Base-by-base conservation (phyloP, 1,140 invertebrate genomes). In the Tribolium castaneum region DNA sequence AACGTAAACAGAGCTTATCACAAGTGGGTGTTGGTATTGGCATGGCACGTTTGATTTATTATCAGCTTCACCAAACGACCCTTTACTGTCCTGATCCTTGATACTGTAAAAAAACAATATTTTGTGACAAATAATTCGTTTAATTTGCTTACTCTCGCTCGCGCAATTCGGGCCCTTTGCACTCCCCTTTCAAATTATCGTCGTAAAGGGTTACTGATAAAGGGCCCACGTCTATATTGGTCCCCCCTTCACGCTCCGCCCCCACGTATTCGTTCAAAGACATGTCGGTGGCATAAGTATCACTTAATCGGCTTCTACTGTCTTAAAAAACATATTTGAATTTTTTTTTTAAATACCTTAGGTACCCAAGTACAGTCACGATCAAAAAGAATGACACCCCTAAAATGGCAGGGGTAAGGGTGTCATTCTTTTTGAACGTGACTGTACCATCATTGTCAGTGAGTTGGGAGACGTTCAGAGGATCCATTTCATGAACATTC, bases 1-100 rank as follows among this genome's bases (percentile, higher is more conserved):
- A 3, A 92, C 89, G 49, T 88, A 86, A 0, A 87, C 85, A 0
- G 90, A 86, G 81, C 91, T 88, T 80, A 92, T 90, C 45, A 89
- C 84, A 22, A 92, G 82, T n/a, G 89, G 86, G 78, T 91, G 91
- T 72, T 87, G 82, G 2, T 72, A 16, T 6, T 13, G 54, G 25
- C 75, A 76, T 12, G 59, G 25, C 9, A 59, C n/a, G 9, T 6
- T 59, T 25, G 3, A 10, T 22, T 7, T 12, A 59, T 10, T 10
- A 19, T 19, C 10, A 59, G 10, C 5, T 7, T 22, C 54, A 9
- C 16, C 14, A 1, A 59, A 22, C 2, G 54, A 59, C 5, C 6
- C 12, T 9, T 25, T 6, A 66, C 59, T 66, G 3, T 66, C 59
- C 10, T 34, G n/a, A 2, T 66, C 59, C 6, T 35, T 66, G 1